These are phyloP conservation scores for Timema cristinae DNA, from an alignment of 2,888 invertebrate species.

Conservation along the genomic window DNA sequence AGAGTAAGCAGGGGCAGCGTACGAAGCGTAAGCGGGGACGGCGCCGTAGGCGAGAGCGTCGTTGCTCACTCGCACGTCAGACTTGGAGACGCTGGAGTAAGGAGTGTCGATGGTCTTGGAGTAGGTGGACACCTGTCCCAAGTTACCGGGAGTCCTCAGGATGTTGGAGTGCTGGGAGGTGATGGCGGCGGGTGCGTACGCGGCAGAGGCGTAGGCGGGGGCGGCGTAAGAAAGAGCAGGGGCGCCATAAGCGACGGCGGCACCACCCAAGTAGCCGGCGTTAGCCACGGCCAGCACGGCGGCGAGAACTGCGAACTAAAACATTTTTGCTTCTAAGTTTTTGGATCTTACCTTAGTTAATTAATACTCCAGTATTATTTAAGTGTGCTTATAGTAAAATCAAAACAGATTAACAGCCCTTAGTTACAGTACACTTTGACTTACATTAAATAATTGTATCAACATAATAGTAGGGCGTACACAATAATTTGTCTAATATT, in stretches of 20 bases:
- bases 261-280: background rate
- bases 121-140: conserved; percentile 63
- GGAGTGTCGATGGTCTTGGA: conserved; percentile 68
- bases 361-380: no score
- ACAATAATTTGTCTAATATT: no score
- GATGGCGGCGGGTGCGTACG: conserved; percentile 45
- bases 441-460: no score
- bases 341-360: no score
- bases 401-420: no score
- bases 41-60: conserved; percentile 46
- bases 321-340: background rate
- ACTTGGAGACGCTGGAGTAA: conserved; percentile 65
- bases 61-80: conserved; percentile 58
- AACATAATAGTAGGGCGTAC: no score
- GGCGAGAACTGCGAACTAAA: conserved; percentile 5
- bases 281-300: conserved; percentile 2
- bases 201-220: conserved; percentile 44
- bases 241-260: conserved; percentile 31
- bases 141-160: conserved; percentile 59
- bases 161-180: conserved; percentile 52
- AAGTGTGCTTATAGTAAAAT: no score
- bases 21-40: conserved; percentile 35
- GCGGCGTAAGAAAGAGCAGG: conserved; percentile 37
- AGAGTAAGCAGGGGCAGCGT: conserved; percentile 15
- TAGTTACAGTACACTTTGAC: no score